Conservation (phyloP, 2,113 vertebrate genomes). For the Castor canadensis region DNA sequence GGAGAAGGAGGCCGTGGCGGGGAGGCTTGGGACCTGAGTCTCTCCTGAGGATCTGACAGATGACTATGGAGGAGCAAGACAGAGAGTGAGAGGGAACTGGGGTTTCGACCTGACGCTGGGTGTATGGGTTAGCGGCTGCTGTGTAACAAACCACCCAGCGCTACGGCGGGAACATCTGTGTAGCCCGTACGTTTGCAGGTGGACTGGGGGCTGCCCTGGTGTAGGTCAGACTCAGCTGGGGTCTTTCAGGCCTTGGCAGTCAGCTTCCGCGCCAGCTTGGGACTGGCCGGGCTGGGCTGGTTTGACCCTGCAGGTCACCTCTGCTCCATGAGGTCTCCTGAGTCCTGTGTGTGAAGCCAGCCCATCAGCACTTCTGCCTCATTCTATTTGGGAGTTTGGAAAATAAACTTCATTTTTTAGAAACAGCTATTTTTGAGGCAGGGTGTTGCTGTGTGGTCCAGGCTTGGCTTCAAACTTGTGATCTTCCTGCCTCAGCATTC, state of each 20-base stretch:
- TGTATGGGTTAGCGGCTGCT: not conserved
- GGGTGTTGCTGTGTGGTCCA: too few relatives aligned
- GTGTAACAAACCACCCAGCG: not conserved
- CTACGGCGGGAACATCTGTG: not conserved
- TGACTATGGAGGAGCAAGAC: not conserved
- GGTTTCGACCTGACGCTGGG: too few relatives aligned
- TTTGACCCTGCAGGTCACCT: not conserved
- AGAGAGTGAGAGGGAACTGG: not conserved
- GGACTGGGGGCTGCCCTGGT: not conserved
- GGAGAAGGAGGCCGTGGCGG: not conserved
- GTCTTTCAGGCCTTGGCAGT: not conserved
- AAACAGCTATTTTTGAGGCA: too few relatives aligned
- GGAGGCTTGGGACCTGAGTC: not conserved
- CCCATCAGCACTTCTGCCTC: too few relatives aligned
- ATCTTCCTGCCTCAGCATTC: too few relatives aligned
- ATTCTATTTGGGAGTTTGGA: not conserved
- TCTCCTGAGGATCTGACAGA: rapidly evolving
- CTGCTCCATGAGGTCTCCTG: not conserved
- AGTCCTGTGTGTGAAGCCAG: not conserved
- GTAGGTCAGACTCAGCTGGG: not conserved
- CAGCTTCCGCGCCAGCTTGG: not conserved
- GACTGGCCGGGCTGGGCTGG: not conserved
- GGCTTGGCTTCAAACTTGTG: too few relatives aligned
- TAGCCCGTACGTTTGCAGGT: not conserved
- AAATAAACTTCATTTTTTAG: not conserved